Base-by-base conservation (phyloP, 2,113 vertebrate species). In the Bagarius yarrelli region DNA sequence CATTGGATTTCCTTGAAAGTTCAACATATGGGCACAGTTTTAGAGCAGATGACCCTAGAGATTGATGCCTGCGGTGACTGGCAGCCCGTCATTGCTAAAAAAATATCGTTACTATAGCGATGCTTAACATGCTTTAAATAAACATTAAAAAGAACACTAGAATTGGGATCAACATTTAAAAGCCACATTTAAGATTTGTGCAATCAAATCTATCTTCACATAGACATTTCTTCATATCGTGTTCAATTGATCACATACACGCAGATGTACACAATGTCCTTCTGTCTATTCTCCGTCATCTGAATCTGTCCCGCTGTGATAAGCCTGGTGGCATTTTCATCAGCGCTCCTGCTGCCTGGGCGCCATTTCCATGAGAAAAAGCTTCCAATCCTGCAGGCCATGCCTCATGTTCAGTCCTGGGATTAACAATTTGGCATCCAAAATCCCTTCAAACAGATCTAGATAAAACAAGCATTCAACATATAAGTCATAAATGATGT, bases 361-460 rank as follows among this genome's bases (percentile, higher is more conserved):
- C 83, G 6, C 69, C 89, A 95, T 96, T 96, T 97, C 95, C 96
- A 96, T 96, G 94, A 95, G 93, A 95, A 96, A 95, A 94, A 94
- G 93, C 91, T 87, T 85, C 88, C 91, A 91, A 93, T 94, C 93
- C 93, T 90, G 93, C 93, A 95, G 91, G 87, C 89, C 40, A 85
- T 86, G 94, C 94, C 95, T 95, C 94, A 95, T 96, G 95, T 96
- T 98, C 95, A 96, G 96, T 96, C 89, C 96, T 95, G 83, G 95
- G 97, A 98, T 98, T 96, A 98, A 94, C 94, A 94, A 87, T 94
- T 94, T 91, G 88, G 91, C 90, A 88, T 88, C 87, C 88, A 88
- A 96, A 98, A 98, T 98, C 96, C 96, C 95, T 95, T 98, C 96
- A 98, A 96, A 98, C 92, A 90, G 91, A 90, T 84, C 92, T 64